phyloP scores from a whole-genome alignment of 1,140 invertebrate species.

The Papilio xuthus region DNA sequence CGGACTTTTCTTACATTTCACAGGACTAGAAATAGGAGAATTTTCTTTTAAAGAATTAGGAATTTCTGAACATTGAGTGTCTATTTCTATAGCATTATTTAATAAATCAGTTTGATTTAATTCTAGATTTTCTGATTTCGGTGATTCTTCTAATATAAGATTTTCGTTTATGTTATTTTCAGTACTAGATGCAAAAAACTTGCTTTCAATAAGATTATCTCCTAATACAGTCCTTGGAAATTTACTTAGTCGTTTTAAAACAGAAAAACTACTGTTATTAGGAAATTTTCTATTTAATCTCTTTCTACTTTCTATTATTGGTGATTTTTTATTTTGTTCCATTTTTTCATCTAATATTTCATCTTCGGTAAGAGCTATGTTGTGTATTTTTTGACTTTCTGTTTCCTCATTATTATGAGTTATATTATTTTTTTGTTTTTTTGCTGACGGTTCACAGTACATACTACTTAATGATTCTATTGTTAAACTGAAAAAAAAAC shows the following conservation, averaged over 20 bases:
- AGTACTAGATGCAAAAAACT: slow-evolving; percentile 65
- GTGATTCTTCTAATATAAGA: slow-evolving; percentile 54
- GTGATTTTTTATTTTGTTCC: slow-evolving; percentile 62
- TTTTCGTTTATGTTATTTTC: slow-evolving; percentile 45
- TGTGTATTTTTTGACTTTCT: slow-evolving; percentile 50
- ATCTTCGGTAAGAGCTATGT: slow-evolving; percentile 45
- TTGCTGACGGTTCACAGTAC: slow-evolving; percentile 72
- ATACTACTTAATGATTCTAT: slow-evolving; percentile 75
- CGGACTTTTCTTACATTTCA: slow-evolving; percentile 53
- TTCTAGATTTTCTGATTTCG: slow-evolving; percentile 50
- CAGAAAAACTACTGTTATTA: slow-evolving; percentile 53
- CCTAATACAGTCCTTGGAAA: slow-evolving; percentile 74
- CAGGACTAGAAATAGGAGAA: slow-evolving; percentile 50
- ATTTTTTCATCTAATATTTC: slow-evolving; percentile 42
- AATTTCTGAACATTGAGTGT: slow-evolving; percentile 51
- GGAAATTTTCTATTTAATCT: slow-evolving; percentile 67
- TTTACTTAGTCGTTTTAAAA: slow-evolving; percentile 69
- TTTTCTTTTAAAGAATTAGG: slow-evolving; percentile 63
- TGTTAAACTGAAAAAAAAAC: slow-evolving; percentile 58
- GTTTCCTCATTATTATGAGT: slow-evolving; percentile 43
- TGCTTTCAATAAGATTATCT: slow-evolving; percentile 73
- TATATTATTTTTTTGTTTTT: slow-evolving; percentile 62
- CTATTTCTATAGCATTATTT: slow-evolving; percentile 38
- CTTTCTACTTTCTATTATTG: slow-evolving; percentile 73
- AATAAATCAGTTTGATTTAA: slow-evolving; percentile 23